A percentile compares a stretch with the other conserved stretches of the same genome.
These are phyloP conservation scores for Portunus trituberculatus DNA, from an alignment of 1,140 invertebrate genomes.

Conservation along the genomic window DNA sequence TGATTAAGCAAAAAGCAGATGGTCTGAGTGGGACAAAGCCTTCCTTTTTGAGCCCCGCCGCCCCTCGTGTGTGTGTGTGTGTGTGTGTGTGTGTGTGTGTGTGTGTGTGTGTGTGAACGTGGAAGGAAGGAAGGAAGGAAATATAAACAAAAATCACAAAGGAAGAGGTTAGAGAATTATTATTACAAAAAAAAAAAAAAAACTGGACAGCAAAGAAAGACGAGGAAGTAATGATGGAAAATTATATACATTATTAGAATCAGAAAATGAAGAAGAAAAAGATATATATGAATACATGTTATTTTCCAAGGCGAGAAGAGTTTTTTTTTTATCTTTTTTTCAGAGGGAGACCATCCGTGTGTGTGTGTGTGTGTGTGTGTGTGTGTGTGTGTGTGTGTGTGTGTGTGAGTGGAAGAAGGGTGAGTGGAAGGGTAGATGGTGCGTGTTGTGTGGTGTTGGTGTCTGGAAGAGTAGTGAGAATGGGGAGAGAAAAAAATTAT, in stretches of 20 bases:
- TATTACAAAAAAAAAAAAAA: background rate
- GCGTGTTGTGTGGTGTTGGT: no score
- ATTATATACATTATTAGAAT: background rate
- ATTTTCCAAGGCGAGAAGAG: no score
- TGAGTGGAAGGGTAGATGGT: no score
- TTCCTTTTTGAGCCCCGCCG: conserved; percentile 65
- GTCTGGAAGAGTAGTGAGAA: background rate
- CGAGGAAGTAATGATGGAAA: background rate
- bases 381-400: no score
- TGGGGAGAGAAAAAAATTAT: background rate
- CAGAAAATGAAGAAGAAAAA: conserved; percentile 17
- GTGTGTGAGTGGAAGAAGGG: no score
- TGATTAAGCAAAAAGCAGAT: conserved; percentile 73
- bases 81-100: background rate
- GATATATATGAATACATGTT: background rate
- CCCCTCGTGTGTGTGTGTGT: conserved; percentile 58
- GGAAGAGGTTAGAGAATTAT: background rate
- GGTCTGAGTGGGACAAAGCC: conserved; percentile 69
- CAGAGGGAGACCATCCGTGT: no score
- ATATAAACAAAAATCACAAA: background rate
- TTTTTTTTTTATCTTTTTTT: no score
- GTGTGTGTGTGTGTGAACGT: background rate
- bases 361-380: no score
- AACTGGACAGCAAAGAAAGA: background rate
- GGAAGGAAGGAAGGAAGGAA: background rate